Base-by-base conservation (phyloP, 2,113 vertebrate genomes). In the Corydoras maculifer region DNA sequence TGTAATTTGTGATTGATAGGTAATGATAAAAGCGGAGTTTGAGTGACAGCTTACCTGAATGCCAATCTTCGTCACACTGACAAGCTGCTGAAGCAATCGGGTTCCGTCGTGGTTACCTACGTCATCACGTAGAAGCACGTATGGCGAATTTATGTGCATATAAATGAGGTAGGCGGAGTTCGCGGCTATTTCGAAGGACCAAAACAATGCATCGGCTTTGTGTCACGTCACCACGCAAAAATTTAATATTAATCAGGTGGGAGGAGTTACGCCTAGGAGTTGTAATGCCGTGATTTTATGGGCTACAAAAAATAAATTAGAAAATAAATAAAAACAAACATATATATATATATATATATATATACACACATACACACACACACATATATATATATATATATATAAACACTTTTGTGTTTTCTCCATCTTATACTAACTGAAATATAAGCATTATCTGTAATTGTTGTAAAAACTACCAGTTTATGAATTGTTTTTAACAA, bases 61-160 rank as follows among this genome's bases (percentile, higher is more conserved):
- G 95, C 94, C 94, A 97, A 96, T 96, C 95, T 97, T 96, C 95
- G 93, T 97, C 95, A 97, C 93, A 96, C 93, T 96, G 95, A 97
- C 95, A 97, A 94, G 94, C 93, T 92, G 92, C 91, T 96, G 94
- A 94, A 95, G 94, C 94, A 97, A 96, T 96, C 92, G 93, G 94
- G 94, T 95, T 93, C 91, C 94, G 92, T 94, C 95, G 92, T 91
- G 91, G 91, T 92, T 90, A 90, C 83, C 84, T 80, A 84, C 93
- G 94, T 94, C 94, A 95, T 93, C 91, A 82, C 93, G 93, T 88
- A 90, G 85, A 79, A 76, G 81, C 74, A 86, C 88, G 88, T 82
- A 84, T 78, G 72, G 83, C 75, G 78, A 75, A 3, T 73, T n/a
- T 3, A 86, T 70, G 84, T 92, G 86, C 87, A 91, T 92, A 93